Evolutionary conservation across 2,113 vertebrate genomes (phyloP).

Genomic region (Callionymus lyra): DNA sequence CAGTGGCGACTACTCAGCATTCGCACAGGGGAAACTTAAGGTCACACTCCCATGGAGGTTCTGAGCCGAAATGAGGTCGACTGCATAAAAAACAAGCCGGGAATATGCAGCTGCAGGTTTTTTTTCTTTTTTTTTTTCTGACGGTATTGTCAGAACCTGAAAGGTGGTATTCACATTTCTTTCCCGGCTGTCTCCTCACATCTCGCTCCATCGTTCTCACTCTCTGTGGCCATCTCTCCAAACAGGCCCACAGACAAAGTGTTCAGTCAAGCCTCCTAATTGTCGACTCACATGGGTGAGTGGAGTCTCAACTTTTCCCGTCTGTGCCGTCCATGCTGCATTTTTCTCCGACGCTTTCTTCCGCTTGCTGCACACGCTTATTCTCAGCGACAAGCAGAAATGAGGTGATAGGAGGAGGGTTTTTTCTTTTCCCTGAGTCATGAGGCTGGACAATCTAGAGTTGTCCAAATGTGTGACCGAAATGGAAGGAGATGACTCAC

Average conservation of each 20-base stretch:
- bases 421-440: background rate
- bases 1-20: slow-evolving; percentile 23
- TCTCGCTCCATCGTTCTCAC: slow-evolving; percentile 49
- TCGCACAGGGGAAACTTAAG: slow-evolving; percentile 35
- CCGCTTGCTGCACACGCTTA: slow-evolving; percentile 12
- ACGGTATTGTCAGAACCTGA: slow-evolving; percentile 32
- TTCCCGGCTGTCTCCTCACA: slow-evolving; percentile 43
- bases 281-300: slow-evolving; percentile 60
- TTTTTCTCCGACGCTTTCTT: slow-evolving; percentile 39
- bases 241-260: slow-evolving; percentile 68
- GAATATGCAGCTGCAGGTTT: slow-evolving; percentile 2
- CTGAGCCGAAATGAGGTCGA: slow-evolving; percentile 4
- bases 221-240: slow-evolving; percentile 44
- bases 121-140: no score
- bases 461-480: no score
- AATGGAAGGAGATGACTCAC: no score
- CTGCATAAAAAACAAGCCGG: no score
- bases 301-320: slow-evolving; percentile 61
- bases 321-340: slow-evolving; percentile 50
- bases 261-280: slow-evolving; percentile 67
- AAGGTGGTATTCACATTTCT: slow-evolving; percentile 58
- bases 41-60: slow-evolving; percentile 37
- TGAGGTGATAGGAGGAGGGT: background rate
- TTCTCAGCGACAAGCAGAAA: slow-evolving; percentile 1
- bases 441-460: no score